A percentile compares a stretch with the other conserved stretches of the same genome.
phyloP scores from a whole-genome alignment of 2,113 vertebrate species.

The Hypomesus transpacificus region DNA sequence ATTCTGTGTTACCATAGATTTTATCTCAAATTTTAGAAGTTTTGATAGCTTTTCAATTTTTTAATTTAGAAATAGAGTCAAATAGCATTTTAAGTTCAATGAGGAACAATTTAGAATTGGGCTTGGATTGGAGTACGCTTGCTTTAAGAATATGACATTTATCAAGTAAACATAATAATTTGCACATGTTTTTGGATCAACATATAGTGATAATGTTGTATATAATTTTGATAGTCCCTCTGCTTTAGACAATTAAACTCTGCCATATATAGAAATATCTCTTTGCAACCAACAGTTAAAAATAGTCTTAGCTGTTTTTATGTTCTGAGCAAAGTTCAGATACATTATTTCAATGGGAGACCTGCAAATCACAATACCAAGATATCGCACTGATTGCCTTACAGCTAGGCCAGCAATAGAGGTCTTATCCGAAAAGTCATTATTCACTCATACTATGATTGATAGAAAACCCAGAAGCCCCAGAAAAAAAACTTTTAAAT shows the following conservation, averaged over 20 bases:
- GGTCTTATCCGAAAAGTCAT: not conserved
- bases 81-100: too few species aligned
- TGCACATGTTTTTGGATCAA: not conserved
- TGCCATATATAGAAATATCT: not conserved
- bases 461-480: not conserved
- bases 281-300: constrained; percentile 5
- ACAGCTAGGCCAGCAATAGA: not conserved
- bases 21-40: too few species aligned
- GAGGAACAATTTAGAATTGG: too few species aligned
- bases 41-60: too few species aligned
- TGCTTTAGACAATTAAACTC: not conserved
- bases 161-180: too few species aligned
- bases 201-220: not conserved
- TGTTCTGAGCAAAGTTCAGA: not conserved
- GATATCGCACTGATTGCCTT: not conserved
- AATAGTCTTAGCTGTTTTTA: not conserved
- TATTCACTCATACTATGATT: not conserved
- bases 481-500: not conserved
- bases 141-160: too few species aligned
- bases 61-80: too few species aligned
- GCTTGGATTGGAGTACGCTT: too few species aligned
- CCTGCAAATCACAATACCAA: not conserved
- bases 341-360: not conserved
- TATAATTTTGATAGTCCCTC: not conserved
- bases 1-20: too few species aligned